Conservation (phyloP, 2,113 vertebrate genomes). For the Mus pahari region DNA sequence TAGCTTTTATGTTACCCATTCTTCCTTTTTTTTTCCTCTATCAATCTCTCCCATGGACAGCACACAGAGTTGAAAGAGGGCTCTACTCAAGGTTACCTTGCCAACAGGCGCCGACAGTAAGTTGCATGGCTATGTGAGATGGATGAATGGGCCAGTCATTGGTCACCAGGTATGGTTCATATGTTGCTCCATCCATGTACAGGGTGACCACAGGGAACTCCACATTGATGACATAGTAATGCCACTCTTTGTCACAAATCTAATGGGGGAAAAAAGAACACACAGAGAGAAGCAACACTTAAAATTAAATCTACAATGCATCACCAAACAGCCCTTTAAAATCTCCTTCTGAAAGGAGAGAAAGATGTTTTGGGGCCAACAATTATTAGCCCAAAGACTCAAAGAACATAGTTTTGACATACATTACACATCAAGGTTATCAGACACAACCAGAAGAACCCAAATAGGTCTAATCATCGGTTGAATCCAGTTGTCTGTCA, state of each 20-base stretch:
- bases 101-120: conserved; percentile 98
- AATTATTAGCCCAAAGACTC: not conserved
- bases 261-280: conserved; percentile 84
- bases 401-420: not conserved
- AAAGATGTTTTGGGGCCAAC: not conserved
- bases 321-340: conserved; percentile 43
- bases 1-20: not conserved
- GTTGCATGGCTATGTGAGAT: conserved; percentile 97
- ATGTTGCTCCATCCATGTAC: conserved; percentile 96
- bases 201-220: conserved; percentile 96
- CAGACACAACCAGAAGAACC: not conserved
- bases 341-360: conserved; percentile 12
- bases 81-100: conserved; percentile 91
- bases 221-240: conserved; percentile 97
- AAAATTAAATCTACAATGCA: not conserved
- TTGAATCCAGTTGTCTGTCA: not conserved
- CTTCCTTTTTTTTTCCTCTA: not conserved
- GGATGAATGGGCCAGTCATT: conserved; percentile 99
- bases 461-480: not conserved
- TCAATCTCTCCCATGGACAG: not conserved
- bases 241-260: conserved; percentile 99
- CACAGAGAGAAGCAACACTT: conserved; percentile 64
- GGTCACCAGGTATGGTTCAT: conserved; percentile 98
- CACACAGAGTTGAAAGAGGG: accelerated
- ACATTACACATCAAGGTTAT: not conserved